Evolutionary conservation across 2,888 invertebrate genomes (phyloP), one percentile per base, ranked within the genome.

Genomic region (Rhamphomyia laevipes): DNA sequence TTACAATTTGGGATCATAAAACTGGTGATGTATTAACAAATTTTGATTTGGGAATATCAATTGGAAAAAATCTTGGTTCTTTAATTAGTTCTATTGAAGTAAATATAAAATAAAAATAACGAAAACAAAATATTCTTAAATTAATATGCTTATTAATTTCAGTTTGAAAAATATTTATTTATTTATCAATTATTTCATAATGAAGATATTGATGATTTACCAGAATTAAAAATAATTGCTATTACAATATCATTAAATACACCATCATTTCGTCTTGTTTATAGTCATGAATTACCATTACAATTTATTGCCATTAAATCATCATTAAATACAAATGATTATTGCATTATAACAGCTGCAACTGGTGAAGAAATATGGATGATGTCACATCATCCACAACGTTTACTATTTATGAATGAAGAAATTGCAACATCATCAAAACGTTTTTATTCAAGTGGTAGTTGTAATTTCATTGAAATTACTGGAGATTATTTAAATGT

Each of bases 1-100:
- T 70, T 13, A 65, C 70, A 1, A 61, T 70, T 46, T 70, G 69
- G 69, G 67, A 70, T 58, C 67, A 70, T 56, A 66, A 63, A 44
- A 70, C 66, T 40, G 69, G 70, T 4, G 70, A 70, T 53, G 63
- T 63, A 10, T 55, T 70, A 10, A 64, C 65, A 60, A 66, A 67
- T 51, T 68, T 66, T 52, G 68, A 70, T 55, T 57, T 70, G 38
- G 61, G 61, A 33, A 60, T 64, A 27, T 49, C 59, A 2, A 50
- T 70, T 30, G 70, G 69, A 13, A 57, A 46, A 15, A 65, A 65
- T 55, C 37, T 69, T n/a, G 66, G 66, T 13, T 62, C 64, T 1
- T 30, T 50, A 41, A 46, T 45, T 7, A 30, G 16, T 46, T 18
- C 43, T 12, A 15, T 40, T 5, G 48, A 47, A 30, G 52, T 52